These are phyloP conservation scores for Lathronympha strigana DNA, from an alignment of 2,888 invertebrate genomes.

Conservation along the genomic window DNA sequence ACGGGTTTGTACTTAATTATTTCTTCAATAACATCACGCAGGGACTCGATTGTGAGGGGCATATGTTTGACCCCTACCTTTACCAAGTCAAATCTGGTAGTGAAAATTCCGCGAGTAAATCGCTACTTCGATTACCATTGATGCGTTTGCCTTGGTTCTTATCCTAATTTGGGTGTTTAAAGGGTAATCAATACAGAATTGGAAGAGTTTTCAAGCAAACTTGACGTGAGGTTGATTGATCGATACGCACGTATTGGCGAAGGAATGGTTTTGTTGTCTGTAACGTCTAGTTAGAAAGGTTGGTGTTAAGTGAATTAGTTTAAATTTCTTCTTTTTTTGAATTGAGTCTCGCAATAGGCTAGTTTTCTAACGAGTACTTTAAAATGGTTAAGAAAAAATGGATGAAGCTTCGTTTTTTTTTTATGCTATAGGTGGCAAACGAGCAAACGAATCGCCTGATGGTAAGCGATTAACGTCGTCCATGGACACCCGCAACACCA, in stretches of 20 bases:
- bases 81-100: slow-evolving; percentile 10
- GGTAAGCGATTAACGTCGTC: too few relatives aligned
- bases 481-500: too few relatives aligned
- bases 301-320: slow-evolving; percentile 39
- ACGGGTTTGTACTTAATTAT: slow-evolving; percentile 63
- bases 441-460: too few relatives aligned
- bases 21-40: slow-evolving; percentile 71
- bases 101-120: background rate
- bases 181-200: slow-evolving; percentile 29
- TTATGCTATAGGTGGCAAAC: too few relatives aligned
- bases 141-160: background rate
- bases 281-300: slow-evolving; percentile 35
- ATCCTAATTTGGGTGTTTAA: background rate
- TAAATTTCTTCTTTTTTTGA: background rate
- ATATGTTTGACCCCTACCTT: slow-evolving; percentile 54
- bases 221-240: slow-evolving; percentile 50
- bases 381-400: background rate
- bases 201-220: slow-evolving; percentile 47
- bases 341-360: background rate
- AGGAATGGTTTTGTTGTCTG: slow-evolving; percentile 29
- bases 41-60: slow-evolving; percentile 58
- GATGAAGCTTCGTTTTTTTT: background rate
- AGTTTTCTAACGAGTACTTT: background rate
- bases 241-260: slow-evolving; percentile 61
- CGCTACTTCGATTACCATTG: slow-evolving; percentile 12